These are phyloP conservation scores for Clarias platycephalus DNA, from an alignment of 2,797 vertebrate species.

Conservation along the genomic window DNA sequence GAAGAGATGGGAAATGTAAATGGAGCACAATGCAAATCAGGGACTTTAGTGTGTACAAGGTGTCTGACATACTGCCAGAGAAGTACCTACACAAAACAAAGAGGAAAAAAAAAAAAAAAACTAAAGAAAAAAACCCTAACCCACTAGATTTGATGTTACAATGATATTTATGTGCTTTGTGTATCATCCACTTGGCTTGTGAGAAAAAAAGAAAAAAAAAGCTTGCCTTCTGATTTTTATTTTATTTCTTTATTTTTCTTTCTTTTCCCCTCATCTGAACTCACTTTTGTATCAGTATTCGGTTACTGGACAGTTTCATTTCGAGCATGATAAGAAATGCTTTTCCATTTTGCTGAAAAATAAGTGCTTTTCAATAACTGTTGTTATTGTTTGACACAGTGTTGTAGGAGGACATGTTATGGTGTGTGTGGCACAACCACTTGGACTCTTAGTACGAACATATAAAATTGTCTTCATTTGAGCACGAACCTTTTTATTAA, in stretches of 20 bases:
- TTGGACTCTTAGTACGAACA: conserved; percentile 81
- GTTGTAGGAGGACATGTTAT: conserved; percentile 79
- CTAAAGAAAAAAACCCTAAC: conserved; percentile 36
- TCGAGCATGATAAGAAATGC: conserved; percentile 74
- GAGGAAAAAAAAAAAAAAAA: background rate
- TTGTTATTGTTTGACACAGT: conserved; percentile 80
- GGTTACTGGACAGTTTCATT: conserved; percentile 72
- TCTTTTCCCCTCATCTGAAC: conserved; percentile 63
- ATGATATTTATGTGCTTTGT: conserved; percentile 73
- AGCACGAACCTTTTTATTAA: conserved; percentile 87
- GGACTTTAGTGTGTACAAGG: conserved; percentile 61
- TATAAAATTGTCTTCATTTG: conserved; percentile 87
- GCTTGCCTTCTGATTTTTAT: conserved; percentile 75
- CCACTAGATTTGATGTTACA: conserved; percentile 73
- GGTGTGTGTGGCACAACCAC: conserved; percentile 84
- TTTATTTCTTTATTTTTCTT: conserved; percentile 67
- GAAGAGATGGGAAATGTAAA: conserved; percentile 46
- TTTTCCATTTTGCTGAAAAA: conserved; percentile 72
- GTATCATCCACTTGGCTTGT: conserved; percentile 80
- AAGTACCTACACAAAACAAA: conserved; percentile 65
- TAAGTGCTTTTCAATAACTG: conserved; percentile 80
- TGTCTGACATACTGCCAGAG: conserved; percentile 70
- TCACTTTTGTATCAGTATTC: conserved; percentile 81
- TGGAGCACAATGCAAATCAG: conserved; percentile 75
- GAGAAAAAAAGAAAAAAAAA: conserved; percentile 72